Evolutionary conservation across 2,888 invertebrate genomes (phyloP), one percentile per base, ranked within the genome.

Genomic region (Pollenia angustigena): DNA sequence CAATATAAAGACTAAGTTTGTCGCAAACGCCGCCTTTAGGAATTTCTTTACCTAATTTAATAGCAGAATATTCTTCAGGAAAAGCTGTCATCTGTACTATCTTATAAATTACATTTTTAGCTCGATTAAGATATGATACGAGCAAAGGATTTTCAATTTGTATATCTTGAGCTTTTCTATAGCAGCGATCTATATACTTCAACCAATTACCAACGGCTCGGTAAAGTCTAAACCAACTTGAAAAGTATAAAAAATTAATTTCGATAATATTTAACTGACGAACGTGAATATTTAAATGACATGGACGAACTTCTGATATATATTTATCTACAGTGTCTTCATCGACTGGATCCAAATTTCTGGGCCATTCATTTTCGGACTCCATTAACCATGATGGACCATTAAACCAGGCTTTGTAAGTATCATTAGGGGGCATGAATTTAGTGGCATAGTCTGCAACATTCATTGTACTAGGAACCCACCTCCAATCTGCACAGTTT

Each of bases 191-290:
- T 2, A 69, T 42, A 69, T 52, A 69, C 0, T 46, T n/a, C 7
- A 46, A 32, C 58, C 72, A 72, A 23, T 14, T 58, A 11, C 1
- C 58, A 46, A 72, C 56, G 4, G 44, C 46, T 11, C 32, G 72
- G 8, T 46, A n/a, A 3, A 72, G 56, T 10, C 56, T 46, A 16
- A 18, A 58, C 58, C 72, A 72, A 10, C 72, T 58, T 4, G 58
- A 72, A n/a, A 72, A 72, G 46, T 72, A 72, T n/a, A 7, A 3
- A 46, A 6, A n/a, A 14, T 72, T 72, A n/a, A 72, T 46, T 58
- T 23, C 23, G n/a, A 72, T 9, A 23, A 10, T 40, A 8, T 0
- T 3, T 44, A 44, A 7, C 16, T 40, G n/a, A 18, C 11, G 16
- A 60, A 16, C 12, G 44, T 18, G 18, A 18, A 18, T 18, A 18